Percentiles rank a stretch among this genome's conserved stretches.
phyloP scores from a whole-genome alignment of 1,140 invertebrate species.

The Drosophila auraria region DNA sequence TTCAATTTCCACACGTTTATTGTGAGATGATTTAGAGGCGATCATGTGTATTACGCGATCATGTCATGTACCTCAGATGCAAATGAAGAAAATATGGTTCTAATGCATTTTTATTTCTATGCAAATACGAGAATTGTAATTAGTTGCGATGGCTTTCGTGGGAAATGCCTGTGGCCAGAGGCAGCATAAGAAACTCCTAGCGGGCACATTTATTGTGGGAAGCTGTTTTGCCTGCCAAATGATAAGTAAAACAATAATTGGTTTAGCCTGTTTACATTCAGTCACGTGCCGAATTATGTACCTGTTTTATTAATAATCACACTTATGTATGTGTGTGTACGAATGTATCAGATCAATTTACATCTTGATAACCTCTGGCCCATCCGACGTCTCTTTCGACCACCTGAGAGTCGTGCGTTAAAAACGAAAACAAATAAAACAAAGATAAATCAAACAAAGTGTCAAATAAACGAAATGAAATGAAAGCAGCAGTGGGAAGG shows the following conservation, averaged over 20 bases:
- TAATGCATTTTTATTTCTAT: conserved; percentile 38
- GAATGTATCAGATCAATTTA: conserved; percentile 20
- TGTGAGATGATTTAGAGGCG: not conserved
- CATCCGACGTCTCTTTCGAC: conserved; percentile 6
- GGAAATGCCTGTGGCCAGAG: conserved; percentile 15
- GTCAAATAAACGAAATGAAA: conserved; percentile 55
- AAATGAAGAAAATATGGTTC: conserved; percentile 7
- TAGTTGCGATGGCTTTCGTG: conserved; percentile 27
- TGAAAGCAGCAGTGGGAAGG: conserved; percentile 33
- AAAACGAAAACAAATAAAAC: conserved; percentile 37
- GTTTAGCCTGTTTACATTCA: conserved; percentile 13
- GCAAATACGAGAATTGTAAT: conserved; percentile 27
- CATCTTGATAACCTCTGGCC: conserved; percentile 22
- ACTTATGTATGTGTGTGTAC: not conserved
- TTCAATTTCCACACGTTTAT: conserved; percentile 1
- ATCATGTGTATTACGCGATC: conserved; percentile 9
- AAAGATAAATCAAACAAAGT: conserved; percentile 63
- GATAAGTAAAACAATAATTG: not conserved
- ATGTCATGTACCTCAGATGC: conserved; percentile 7
- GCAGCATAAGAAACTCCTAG: conserved; percentile 12
- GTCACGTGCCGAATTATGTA: conserved; percentile 35
- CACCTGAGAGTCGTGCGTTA: conserved; percentile 31
- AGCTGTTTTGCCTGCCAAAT: not conserved
- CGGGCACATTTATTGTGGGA: not conserved
- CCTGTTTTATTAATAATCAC: conserved; percentile 7